Base-by-base conservation (phyloP, 2,797 vertebrate genomes). In the Cyprinella venusta region DNA sequence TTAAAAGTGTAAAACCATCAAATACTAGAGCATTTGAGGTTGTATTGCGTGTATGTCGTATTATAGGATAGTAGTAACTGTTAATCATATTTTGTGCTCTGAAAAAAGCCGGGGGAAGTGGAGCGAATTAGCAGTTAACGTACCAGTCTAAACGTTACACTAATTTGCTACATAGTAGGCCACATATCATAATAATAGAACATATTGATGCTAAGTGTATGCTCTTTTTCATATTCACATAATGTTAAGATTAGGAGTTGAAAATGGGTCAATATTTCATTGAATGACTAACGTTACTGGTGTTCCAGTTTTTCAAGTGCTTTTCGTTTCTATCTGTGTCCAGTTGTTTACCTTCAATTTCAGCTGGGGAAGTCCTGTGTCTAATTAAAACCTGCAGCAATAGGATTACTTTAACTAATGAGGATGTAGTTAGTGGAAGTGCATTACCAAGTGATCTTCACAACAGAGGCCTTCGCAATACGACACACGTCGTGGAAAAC, bases 371-470 rank as follows among this genome's bases (percentile, higher is more conserved):
- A 76, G 19, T 24, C 71, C 16, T 42, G 50, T 76, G 48, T 19
- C 63, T 61, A 81, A 71, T 61, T 76, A 56, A 82, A 68, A 67
- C 24, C 6, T 24, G 64, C 69, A 75, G 69, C 5, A 63, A 12
- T 67, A 84, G 84, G 90, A 90, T 86, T 84, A 79, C 16, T 91
- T 80, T 77, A 87, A 68, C 78, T 89, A 89, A 90, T 87, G 85
- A 75, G 85, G 87, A 90, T 91, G 87, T 90, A 88, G 77, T 52
- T 76, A 80, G 83, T 87, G 77, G 69, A 76, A 54, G 77, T 83
- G 67, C 54, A 83, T 76, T 71, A 74, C 36, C 52, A 76, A 85
- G 68, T 88, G 89, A 91, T 85, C 61, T n/a, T 36, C 45, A 79
- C 61, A 67, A 78, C 36, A 52, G 42, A 65, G 30, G 40, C 76